These are phyloP conservation scores for Andrena bicolor DNA, from an alignment of 2,888 invertebrate species.

Conservation along the genomic window DNA sequence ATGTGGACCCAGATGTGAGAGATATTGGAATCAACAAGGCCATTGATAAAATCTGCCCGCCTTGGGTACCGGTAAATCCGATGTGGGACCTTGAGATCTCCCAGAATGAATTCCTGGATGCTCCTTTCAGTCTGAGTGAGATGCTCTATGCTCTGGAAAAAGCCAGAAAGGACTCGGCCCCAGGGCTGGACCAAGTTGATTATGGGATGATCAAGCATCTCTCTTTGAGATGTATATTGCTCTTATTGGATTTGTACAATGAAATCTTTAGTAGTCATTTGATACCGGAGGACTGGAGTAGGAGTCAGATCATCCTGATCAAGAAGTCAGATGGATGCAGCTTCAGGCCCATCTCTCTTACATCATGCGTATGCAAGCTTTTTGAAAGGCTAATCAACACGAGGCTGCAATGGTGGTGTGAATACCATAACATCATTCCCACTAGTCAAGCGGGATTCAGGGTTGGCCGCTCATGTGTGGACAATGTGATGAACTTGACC, in stretches of 20 bases:
- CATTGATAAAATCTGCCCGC: neutral
- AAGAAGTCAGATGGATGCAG: neutral
- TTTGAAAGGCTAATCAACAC: slow-evolving; percentile 11
- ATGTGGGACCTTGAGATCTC: neutral
- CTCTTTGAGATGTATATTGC: neutral
- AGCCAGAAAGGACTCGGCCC: neutral
- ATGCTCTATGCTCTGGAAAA: neutral
- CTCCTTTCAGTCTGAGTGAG: neutral
- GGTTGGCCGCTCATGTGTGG: slow-evolving; percentile 7
- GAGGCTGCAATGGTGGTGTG: slow-evolving; percentile 11
- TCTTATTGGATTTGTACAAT: slow-evolving; percentile 6
- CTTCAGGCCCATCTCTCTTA: slow-evolving; percentile 16
- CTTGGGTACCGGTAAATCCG: neutral
- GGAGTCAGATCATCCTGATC: neutral
- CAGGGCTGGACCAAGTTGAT: neutral
- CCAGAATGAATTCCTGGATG: neutral
- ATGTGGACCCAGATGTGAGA: neutral
- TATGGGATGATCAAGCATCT: slow-evolving; percentile 9
- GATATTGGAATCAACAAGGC: no score
- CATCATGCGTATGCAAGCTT: slow-evolving; percentile 16
- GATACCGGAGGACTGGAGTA: slow-evolving; percentile 8
- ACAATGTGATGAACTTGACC: slow-evolving; percentile 10
- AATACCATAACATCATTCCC: neutral
- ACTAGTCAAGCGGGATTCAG: slow-evolving; percentile 14
- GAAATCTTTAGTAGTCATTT: neutral